Conservation (phyloP, 2,797 vertebrate species). For the Petrocephalus sullivani region DNA sequence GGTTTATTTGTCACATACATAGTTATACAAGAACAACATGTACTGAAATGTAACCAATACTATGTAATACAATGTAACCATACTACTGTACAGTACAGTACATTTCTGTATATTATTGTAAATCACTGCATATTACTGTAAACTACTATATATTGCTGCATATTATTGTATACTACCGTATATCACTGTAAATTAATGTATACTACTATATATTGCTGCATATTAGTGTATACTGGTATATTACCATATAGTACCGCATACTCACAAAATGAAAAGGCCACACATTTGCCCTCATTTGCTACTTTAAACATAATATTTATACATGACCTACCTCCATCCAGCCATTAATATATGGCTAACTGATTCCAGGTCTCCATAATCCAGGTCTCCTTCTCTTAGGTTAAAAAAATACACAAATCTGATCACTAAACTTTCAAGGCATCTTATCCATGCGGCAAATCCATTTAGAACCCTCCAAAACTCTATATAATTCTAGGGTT, state of each 20-base stretch:
- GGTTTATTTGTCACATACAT: too few species aligned
- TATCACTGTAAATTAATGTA: too few species aligned
- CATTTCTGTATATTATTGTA: too few species aligned
- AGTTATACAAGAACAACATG: too few species aligned
- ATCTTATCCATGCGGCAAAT: too few species aligned
- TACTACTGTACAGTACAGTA: neutral
- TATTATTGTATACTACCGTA: too few species aligned
- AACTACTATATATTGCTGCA: neutral
- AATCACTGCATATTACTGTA: neutral
- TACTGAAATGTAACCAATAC: too few species aligned
- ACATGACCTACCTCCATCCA: neutral
- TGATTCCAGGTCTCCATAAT: neutral
- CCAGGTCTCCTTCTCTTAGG: neutral
- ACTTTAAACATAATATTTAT: neutral
- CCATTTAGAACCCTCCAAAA: too few species aligned
- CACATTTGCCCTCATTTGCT: neutral
- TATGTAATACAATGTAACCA: too few species aligned
- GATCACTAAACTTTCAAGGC: neutral
- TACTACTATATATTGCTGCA: neutral
- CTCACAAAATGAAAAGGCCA: neutral
- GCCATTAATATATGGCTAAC: neutral
- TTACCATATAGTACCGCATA: neutral
- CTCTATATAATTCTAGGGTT: too few species aligned
- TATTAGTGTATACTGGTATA: neutral
- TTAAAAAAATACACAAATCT: neutral